Percentiles rank a stretch among this genome's conserved stretches.
Evolutionary conservation across 1,140 invertebrate species (phyloP).

Genomic region (Microvelia longipes): DNA sequence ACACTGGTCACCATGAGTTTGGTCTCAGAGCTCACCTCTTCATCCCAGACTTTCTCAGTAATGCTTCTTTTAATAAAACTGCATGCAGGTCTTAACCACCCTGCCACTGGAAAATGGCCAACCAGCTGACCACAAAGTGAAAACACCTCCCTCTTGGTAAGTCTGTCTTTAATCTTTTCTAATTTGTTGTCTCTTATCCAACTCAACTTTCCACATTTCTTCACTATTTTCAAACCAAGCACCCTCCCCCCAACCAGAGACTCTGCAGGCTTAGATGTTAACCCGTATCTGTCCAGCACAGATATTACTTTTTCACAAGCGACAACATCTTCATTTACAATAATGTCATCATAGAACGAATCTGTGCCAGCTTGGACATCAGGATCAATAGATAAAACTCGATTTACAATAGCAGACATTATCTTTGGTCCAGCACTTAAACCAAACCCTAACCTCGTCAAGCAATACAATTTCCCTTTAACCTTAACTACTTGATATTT

Average conservation of each 20-base stretch:
- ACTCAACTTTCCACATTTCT: neutral
- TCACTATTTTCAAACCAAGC: neutral
- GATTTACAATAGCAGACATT: slow-evolving; percentile 2
- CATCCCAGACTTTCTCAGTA: slow-evolving; percentile 2
- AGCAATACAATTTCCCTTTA: slow-evolving; percentile 4
- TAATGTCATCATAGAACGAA: neutral
- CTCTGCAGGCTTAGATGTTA: neutral
- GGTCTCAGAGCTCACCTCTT: neutral
- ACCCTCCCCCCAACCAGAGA: neutral
- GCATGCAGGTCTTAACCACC: slow-evolving; percentile 5
- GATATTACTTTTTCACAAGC: neutral
- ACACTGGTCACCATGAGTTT: neutral
- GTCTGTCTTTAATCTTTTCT: neutral
- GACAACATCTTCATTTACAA: neutral
- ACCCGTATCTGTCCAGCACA: neutral
- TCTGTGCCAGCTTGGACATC: neutral
- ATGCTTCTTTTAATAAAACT: slow-evolving; percentile 6
- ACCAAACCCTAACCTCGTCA: slow-evolving; percentile 7
- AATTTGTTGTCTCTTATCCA: slow-evolving; percentile 9
- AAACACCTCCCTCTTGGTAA: slow-evolving; percentile 5
- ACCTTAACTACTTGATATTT: slow-evolving; percentile 7
- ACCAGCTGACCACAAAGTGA: slow-evolving; percentile 5
- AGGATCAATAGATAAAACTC: neutral
- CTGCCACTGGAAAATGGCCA: slow-evolving; percentile 6
- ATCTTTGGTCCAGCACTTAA: slow-evolving; percentile 5